phyloP scores from a whole-genome alignment of 1,140 invertebrate genomes.

The Drosophila eugracilis region DNA sequence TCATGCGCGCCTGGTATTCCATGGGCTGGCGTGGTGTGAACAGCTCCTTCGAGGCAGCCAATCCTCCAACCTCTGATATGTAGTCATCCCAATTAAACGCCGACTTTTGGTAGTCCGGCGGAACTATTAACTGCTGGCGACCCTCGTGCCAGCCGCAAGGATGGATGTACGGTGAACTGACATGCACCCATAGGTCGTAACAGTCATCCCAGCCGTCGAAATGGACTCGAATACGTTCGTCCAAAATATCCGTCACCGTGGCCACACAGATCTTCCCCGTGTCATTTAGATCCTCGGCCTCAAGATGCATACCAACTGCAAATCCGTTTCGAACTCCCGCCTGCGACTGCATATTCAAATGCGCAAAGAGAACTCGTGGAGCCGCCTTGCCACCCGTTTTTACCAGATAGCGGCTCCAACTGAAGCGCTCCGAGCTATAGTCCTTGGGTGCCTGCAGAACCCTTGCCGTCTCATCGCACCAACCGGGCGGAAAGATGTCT shows the following conservation, averaged over 20 bases:
- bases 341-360: conserved; percentile 80
- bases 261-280: conserved; percentile 94
- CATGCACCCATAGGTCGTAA: conserved; percentile 97
- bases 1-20: conserved; percentile 95
- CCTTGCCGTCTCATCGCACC: conserved; percentile 93
- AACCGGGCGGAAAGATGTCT: conserved; percentile 97
- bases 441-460: conserved; percentile 91
- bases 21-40: conserved; percentile 92
- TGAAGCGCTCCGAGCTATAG: conserved; percentile 88
- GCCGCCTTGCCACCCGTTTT: conserved; percentile 91
- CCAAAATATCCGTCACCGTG: conserved; percentile 93
- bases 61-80: conserved; percentile 89
- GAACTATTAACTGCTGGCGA: conserved; percentile 91
- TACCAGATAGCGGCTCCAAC: conserved; percentile 94
- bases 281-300: conserved; percentile 97
- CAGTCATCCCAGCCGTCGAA: conserved; percentile 98
- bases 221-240: conserved; percentile 94
- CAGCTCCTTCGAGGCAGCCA: conserved; percentile 92
- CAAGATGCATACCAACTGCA: conserved; percentile 94
- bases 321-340: conserved; percentile 53
- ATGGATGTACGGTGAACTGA: conserved; percentile 96
- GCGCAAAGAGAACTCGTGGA: conserved; percentile 91
- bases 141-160: conserved; percentile 96
- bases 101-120: conserved; percentile 89
- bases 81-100: conserved; percentile 95